Evolutionary conservation across 2,888 invertebrate species (phyloP).

Genomic region (Abrostola tripartita): DNA sequence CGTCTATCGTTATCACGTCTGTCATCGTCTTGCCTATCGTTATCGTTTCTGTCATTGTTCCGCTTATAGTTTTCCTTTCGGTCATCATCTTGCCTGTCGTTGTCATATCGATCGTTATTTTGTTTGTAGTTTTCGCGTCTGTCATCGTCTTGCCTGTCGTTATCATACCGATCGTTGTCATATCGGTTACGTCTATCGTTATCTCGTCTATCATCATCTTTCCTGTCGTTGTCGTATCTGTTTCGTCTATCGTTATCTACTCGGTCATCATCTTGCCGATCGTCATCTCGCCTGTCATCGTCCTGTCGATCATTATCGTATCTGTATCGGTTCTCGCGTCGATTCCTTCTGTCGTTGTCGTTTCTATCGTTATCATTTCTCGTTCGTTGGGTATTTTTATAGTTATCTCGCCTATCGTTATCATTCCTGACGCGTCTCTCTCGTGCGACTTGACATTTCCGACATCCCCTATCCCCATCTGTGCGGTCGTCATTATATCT

Average conservation of each 20-base stretch:
- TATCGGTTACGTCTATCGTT: conserved; percentile 1
- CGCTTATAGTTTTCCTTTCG: background rate
- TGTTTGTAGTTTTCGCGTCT: too few species aligned
- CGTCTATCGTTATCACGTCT: background rate
- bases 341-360: background rate
- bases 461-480: background rate
- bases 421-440: background rate
- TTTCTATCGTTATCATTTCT: background rate
- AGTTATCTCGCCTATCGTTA: background rate
- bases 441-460: background rate
- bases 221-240: conserved; percentile 6
- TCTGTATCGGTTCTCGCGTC: background rate
- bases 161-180: background rate
- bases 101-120: background rate
- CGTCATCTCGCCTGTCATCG: conserved; percentile 1
- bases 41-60: background rate
- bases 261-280: background rate
- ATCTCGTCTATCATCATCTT: background rate
- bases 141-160: background rate
- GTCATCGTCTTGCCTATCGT: background rate
- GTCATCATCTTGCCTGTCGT: conserved; percentile 4
- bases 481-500: background rate
- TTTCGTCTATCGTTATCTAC: background rate
- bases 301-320: conserved; percentile 1
- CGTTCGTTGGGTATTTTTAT: too few species aligned